Percentiles rank a stretch among this genome's conserved stretches.
Evolutionary conservation across 2,113 vertebrate genomes (phyloP).

Genomic region (Dipodomys ordii): DNA sequence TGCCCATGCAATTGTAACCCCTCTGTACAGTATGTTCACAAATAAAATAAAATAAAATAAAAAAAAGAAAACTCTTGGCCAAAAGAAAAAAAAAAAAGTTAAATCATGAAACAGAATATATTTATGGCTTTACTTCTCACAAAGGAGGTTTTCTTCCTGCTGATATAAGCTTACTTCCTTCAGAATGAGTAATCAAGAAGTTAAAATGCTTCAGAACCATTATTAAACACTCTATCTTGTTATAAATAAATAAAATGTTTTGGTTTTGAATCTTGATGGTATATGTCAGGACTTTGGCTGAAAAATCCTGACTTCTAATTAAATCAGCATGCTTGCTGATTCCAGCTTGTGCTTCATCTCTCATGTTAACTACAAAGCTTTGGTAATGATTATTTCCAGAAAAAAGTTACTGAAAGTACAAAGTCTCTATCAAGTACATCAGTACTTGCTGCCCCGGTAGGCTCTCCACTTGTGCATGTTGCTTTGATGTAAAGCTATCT

Average conservation of each 20-base stretch:
- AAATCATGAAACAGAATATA: neutral
- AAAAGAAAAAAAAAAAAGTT: no score
- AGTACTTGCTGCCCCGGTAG: neutral
- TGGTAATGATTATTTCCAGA: conserved; percentile 3
- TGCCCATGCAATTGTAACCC: no score
- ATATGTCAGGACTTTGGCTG: conserved; percentile 44
- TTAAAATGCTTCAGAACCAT: conserved; percentile 33
- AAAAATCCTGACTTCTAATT: conserved; percentile 49
- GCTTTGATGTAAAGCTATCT: neutral
- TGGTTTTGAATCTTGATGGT: conserved; percentile 57
- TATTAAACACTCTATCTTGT: conserved; percentile 49
- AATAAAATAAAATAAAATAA: no score
- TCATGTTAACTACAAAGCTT: conserved; percentile 14
- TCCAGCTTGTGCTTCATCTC: neutral
- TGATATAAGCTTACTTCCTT: conserved; percentile 48
- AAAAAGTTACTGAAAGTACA: conserved; percentile 15
- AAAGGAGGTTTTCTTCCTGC: conserved; percentile 27
- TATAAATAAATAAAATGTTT: conserved; percentile 68
- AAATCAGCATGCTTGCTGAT: conserved; percentile 54
- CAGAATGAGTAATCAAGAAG: conserved; percentile 60
- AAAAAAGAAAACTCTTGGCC: no score
- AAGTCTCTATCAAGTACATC: neutral
- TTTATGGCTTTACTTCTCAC: conserved; percentile 34
- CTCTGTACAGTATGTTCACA: no score
- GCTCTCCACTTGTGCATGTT: neutral